Conservation (phyloP, 2,888 invertebrate genomes). For the Yponomeuta cagnagella region DNA sequence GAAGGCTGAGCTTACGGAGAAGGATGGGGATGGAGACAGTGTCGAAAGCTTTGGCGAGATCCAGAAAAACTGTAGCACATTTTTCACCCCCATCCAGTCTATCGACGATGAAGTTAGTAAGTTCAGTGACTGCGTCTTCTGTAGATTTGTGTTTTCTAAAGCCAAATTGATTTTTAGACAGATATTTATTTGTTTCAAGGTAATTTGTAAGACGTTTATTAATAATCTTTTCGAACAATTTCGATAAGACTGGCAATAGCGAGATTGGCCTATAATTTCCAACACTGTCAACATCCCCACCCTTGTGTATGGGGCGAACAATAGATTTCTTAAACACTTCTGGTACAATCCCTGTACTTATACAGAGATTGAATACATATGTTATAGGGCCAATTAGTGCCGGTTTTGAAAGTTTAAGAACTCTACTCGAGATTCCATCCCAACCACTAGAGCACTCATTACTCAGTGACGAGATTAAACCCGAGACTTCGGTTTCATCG, state of each 20-base stretch:
- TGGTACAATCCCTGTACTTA: constrained; percentile 4
- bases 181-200: constrained; percentile 11
- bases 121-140: constrained; percentile 7
- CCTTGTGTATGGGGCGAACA: constrained; percentile 5
- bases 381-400: background rate
- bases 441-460: background rate
- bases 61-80: too few relatives aligned
- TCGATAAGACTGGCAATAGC: constrained; percentile 3
- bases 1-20: too few relatives aligned
- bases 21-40: too few relatives aligned
- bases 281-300: constrained; percentile 1
- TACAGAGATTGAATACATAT: constrained; percentile 9
- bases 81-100: too few relatives aligned
- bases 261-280: constrained; percentile 15
- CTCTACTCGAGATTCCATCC: background rate
- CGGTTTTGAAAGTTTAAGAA: constrained; percentile 5
- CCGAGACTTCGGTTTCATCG: background rate
- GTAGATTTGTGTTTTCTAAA: constrained; percentile 14
- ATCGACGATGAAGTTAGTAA: background rate
- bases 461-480: background rate
- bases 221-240: constrained; percentile 14
- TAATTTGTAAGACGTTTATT: constrained; percentile 14
- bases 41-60: too few relatives aligned
- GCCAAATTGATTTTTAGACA: constrained; percentile 16
- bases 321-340: constrained; percentile 6